Evolutionary conservation across 2,113 vertebrate species (phyloP).

Genomic region (Tachysurus fulvidraco): DNA sequence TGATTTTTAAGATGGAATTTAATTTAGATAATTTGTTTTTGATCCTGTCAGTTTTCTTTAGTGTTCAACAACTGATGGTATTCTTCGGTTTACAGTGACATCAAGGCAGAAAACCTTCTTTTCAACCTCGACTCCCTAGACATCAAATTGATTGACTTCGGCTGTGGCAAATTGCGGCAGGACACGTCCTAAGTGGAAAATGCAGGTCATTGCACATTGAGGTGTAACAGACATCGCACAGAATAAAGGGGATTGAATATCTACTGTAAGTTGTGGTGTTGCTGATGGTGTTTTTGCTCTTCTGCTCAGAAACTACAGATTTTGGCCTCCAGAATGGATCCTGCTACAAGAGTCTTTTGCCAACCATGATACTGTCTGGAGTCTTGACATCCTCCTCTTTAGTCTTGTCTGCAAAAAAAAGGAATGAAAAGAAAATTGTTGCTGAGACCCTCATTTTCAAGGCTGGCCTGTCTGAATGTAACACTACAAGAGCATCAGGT

Average conservation of each 20-base stretch:
- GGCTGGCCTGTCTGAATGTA: neutral
- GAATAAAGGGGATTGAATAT: neutral
- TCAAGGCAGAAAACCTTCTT: neutral
- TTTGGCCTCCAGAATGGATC: neutral
- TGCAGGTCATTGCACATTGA: conserved; percentile 4
- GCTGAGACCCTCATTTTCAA: neutral
- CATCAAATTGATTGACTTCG: neutral
- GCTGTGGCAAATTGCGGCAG: neutral
- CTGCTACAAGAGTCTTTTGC: neutral
- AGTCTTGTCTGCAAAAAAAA: neutral
- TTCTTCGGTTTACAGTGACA: neutral
- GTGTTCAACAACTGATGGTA: too few species aligned
- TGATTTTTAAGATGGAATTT: neutral
- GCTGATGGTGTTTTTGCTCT: neutral
- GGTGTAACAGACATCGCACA: neutral
- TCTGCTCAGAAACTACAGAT: neutral
- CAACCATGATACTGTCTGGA: neutral
- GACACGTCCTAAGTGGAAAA: neutral
- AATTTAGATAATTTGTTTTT: neutral
- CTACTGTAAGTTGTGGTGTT: neutral
- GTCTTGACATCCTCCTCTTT: neutral
- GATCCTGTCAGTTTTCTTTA: neutral
- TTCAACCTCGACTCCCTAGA: neutral
- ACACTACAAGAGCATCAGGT: neutral
- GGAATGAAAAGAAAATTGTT: neutral